Base-by-base conservation (phyloP, 2,888 invertebrate genomes). In the Elmis aenea region DNA sequence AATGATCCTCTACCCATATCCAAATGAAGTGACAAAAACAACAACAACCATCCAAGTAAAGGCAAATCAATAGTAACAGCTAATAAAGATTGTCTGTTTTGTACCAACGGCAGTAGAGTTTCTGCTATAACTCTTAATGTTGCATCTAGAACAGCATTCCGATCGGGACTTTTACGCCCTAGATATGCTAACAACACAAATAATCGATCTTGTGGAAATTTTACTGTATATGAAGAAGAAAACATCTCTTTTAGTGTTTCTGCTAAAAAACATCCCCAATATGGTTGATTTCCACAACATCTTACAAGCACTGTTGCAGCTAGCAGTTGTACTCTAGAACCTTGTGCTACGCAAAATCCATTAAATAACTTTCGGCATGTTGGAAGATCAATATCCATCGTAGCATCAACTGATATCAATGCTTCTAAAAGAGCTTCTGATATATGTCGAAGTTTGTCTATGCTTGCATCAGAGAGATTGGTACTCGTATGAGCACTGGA, bases 191-290 rank as follows among this genome's bases (percentile, higher is more conserved):
- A 70, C 40, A 93, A 71, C 48, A 92, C 83, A 58, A 94, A 88
- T 42, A 92, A 85, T 57, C 91, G 81, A 68, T 93, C 91, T 55
- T 91, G 85, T 8, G 92, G 87, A 47, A 87, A 85, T 28, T 87
- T 82, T 50, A 80, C 77, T 13, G 81, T 82, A 51, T 87, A 85
- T 25, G 83, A 79, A 0, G 85, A 81, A 1, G 85, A 81, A 63
- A 89, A 92, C 55, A 90, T 79, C 43, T 76, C 74, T 12, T 81
- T 78, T 36, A 94, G 76, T 13, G 85, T 85, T 55, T 85, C 83
- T 1, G 90, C 86, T n/a, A 94, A 73, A 58, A 88, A 90, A 48
- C 82, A 78, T 23, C 93, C 93, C 93, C 94, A 94, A 86, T 91
- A 94, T 22, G 30, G 9, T 21, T 44, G 39, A 13, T 33, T 44